Evolutionary conservation across 2,888 invertebrate genomes (phyloP), one percentile per base, ranked within the genome.

Genomic region (Meiosimyza platycephala): DNA sequence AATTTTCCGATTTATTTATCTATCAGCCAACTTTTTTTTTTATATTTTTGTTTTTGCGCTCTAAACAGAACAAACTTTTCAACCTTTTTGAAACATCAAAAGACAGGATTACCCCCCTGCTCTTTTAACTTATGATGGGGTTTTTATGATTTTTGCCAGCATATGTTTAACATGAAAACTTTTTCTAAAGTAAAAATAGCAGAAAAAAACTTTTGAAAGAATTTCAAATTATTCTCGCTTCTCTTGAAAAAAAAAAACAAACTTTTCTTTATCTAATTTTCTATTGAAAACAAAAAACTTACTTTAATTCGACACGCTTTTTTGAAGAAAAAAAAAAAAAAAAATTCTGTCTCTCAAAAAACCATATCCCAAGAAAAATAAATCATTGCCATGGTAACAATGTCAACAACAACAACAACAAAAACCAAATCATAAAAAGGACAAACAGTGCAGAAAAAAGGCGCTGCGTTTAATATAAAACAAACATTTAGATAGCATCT

Each of bases 1-100:
- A 63, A 47, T 63, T 63, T 63, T 62, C 48, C 63, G 47, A 63
- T 63, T 48, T 40, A 63, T 63, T 48, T 63, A 63, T 63, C 13
- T 13, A 2, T 2, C 22, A 22, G n/a, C 62, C n/a, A 62, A 62
- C 47, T 63, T 48, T 48, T 16, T 15, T 13, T 9, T 22, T 4
- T 9, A 16, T 6, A 40, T 40, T 2, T 40, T 6, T 40, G 1
- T 40, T 40, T 40, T 40, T 28, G 28, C 28, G 0, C 28, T 40
- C 40, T 1, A 40, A 9, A 40, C 1, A 9, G 1, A 40, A 40
- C 6, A 40, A 40, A 7, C 5, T 9, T 40, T 40, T 40, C 40
- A 40, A 40, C 40, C 40, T 40, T 9, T 40, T 40, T 6, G 40
- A 40, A 40, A 40, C 40, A 40, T 40, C 40, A 40, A 40, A 40